Conservation (phyloP, 2,113 vertebrate species). For the Chloebia gouldiae region DNA sequence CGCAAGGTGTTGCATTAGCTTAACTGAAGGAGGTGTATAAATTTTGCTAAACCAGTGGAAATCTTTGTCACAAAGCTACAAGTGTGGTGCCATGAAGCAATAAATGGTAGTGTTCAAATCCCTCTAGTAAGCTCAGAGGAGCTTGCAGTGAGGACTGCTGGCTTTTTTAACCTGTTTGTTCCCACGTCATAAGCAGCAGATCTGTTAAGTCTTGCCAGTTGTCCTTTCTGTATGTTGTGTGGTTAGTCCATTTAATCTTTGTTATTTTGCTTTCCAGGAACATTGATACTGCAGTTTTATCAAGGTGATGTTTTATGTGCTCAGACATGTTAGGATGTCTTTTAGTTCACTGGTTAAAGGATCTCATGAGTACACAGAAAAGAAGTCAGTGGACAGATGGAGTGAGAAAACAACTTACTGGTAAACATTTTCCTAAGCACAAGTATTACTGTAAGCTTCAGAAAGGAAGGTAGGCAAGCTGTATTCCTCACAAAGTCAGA, state of each 20-base stretch:
- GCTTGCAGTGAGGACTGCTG: neutral
- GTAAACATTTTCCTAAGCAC: neutral
- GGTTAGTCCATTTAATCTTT: neutral
- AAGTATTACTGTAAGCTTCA: neutral
- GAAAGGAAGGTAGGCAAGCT: neutral
- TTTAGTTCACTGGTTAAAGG: neutral
- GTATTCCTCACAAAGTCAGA: neutral
- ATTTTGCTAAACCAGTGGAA: neutral
- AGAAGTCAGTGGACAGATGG: neutral
- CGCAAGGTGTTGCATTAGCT: neutral
- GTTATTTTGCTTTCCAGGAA: neutral
- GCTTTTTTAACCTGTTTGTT: neutral
- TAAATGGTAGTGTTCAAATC: neutral
- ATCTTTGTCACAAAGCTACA: neutral
- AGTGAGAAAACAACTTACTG: neutral
- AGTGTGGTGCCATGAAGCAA: neutral
- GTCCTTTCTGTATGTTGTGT: neutral
- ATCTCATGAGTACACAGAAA: neutral
- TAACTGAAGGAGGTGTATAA: neutral
- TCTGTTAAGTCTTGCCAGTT: neutral
- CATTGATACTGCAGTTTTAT: neutral
- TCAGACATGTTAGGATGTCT: neutral
- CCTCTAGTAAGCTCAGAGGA: neutral
- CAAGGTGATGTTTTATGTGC: neutral
- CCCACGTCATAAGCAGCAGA: neutral